Evolutionary conservation across 2,888 invertebrate species (phyloP).

Genomic region (Drosophila silvestris): DNA sequence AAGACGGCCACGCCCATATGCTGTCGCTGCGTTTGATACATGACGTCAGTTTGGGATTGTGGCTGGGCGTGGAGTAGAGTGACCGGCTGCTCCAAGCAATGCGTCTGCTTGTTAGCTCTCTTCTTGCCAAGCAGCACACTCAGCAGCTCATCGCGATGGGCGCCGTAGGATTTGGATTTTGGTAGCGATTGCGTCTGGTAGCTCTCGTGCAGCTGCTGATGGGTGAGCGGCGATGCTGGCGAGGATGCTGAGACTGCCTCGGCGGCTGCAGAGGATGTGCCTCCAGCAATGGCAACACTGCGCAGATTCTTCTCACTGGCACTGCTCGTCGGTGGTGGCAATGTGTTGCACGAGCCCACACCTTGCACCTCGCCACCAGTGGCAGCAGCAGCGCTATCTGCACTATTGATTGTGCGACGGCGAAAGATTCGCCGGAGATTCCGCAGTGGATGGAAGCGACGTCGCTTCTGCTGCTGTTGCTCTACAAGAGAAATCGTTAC

Average conservation of each 20-base stretch:
- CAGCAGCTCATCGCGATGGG: constrained; percentile 75
- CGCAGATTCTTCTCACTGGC: constrained; percentile 82
- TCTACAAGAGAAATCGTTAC: constrained; percentile 64
- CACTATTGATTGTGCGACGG: constrained; percentile 84
- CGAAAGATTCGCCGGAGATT: constrained; percentile 85
- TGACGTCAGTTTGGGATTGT: constrained; percentile 50
- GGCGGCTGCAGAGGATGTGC: constrained; percentile 3
- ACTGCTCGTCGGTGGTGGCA: constrained; percentile 65
- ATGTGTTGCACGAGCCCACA: constrained; percentile 65
- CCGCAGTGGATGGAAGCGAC: constrained; percentile 85
- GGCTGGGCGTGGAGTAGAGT: constrained; percentile 42
- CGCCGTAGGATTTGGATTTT: constrained; percentile 78
- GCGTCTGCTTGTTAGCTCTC: constrained; percentile 54
- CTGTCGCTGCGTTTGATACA: constrained; percentile 67
- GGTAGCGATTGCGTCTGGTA: constrained; percentile 81
- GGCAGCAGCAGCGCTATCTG: constrained; percentile 53
- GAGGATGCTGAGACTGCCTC: constrained; percentile 74
- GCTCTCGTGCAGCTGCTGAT: constrained; percentile 75
- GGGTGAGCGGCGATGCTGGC: constrained; percentile 80
- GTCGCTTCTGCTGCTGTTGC: constrained; percentile 82
- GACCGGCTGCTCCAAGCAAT: constrained; percentile 20
- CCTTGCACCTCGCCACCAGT: constrained; percentile 45
- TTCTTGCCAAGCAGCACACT: constrained; percentile 74
- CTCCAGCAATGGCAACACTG: constrained; percentile 63
- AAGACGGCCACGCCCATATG: constrained; percentile 80